Conservation (phyloP, 1,140 invertebrate species). For the Brachionus angularis region DNA sequence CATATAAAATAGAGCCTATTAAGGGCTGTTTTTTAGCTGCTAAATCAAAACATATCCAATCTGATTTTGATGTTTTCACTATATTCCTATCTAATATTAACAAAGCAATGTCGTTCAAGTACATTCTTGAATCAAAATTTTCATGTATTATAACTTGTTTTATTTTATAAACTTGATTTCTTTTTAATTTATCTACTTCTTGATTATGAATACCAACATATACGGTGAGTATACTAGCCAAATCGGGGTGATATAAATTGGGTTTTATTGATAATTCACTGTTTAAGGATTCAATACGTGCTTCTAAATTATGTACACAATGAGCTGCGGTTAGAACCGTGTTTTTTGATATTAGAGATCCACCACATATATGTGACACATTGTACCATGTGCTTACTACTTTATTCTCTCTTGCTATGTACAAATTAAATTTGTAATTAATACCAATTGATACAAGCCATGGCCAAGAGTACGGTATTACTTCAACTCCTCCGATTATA, state of each 20-base stretch:
- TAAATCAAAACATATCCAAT: background rate
- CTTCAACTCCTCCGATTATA: conserved; percentile 9
- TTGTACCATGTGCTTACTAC: background rate
- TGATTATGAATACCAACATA: conserved; percentile 19
- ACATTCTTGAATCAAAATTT: conserved; percentile 17
- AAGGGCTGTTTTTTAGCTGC: background rate
- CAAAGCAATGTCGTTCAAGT: conserved; percentile 11
- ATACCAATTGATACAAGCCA: conserved; percentile 33
- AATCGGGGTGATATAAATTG: background rate
- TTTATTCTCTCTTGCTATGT: background rate
- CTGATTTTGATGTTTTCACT: background rate
- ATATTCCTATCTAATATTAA: conserved; percentile 9
- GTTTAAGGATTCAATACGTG: background rate
- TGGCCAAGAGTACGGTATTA: conserved; percentile 6
- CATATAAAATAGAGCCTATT: background rate
- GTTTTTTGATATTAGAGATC: conserved; percentile 10
- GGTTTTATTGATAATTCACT: background rate
- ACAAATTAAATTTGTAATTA: conserved; percentile 7
- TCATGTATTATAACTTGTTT: background rate
- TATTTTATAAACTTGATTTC: background rate
- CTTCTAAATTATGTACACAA: conserved; percentile 11
- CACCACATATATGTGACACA: conserved; percentile 29
- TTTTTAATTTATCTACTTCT: conserved; percentile 1
- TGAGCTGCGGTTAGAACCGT: conserved; percentile 31
- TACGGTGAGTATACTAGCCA: background rate